Evolutionary conservation across 64 coral and sea anemone genomes (phyloP).

Genomic region (Stichodactyla mertensii): DNA sequence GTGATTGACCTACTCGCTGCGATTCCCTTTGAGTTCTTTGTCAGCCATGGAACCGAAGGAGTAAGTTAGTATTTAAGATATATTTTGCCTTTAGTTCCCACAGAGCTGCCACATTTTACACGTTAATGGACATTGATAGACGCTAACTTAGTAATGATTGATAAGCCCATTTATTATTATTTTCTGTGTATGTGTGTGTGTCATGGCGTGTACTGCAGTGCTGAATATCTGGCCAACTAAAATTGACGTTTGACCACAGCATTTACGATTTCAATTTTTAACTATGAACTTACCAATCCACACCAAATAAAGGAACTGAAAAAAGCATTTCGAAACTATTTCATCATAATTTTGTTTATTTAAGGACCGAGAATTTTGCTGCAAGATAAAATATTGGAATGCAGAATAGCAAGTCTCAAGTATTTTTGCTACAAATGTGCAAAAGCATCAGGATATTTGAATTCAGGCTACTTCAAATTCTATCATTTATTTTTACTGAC

Average conservation of each 20-base stretch:
- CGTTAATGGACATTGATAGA: neutral
- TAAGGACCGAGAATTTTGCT: neutral
- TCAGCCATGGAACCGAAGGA: neutral
- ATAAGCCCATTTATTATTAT: too few relatives aligned
- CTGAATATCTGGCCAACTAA: neutral
- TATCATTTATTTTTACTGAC: neutral
- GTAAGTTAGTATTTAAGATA: neutral
- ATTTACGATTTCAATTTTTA: neutral
- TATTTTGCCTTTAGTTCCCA: neutral
- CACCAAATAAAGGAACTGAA: neutral
- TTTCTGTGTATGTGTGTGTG: too few relatives aligned
- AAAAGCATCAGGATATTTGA: neutral
- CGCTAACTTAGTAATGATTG: neutral
- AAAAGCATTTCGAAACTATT: neutral
- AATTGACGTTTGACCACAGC: neutral
- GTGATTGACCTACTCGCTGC: constrained; percentile 83
- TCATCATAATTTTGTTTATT: neutral
- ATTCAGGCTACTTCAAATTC: neutral
- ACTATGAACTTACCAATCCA: neutral
- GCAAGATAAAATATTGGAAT: neutral
- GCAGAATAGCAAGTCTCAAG: neutral
- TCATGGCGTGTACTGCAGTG: too few relatives aligned
- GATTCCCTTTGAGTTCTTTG: constrained; percentile 90
- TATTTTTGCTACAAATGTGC: neutral
- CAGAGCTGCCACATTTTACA: neutral